Percentiles rank a stretch among this genome's conserved stretches.
These are phyloP conservation scores for Chamaea fasciata DNA, from an alignment of 2,113 vertebrate species.

Conservation along the genomic window DNA sequence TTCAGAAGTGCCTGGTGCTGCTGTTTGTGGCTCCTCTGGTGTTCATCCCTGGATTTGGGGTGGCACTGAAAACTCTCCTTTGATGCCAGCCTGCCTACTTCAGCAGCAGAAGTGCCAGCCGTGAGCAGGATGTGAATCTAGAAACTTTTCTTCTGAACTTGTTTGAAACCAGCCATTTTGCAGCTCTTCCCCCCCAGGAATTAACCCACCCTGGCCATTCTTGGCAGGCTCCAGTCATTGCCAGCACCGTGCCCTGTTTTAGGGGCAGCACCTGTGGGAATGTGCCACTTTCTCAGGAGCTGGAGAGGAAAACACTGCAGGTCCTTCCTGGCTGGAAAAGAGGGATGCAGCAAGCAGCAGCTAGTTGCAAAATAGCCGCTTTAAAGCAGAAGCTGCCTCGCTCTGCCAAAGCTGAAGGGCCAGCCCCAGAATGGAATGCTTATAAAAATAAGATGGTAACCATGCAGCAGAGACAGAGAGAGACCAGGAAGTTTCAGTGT, in stretches of 20 bases:
- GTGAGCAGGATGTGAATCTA: neutral
- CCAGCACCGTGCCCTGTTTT: neutral
- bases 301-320: neutral
- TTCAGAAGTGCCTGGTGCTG: neutral
- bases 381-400: slow-evolving; percentile 52
- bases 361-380: slow-evolving; percentile 45
- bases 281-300: neutral
- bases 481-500: slow-evolving; percentile 62
- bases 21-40: neutral
- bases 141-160: neutral
- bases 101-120: neutral
- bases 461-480: slow-evolving; percentile 40
- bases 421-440: slow-evolving; percentile 55
- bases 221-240: accelerated
- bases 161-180: neutral
- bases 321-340: slow-evolving; percentile 7
- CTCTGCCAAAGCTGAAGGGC: slow-evolving; percentile 40
- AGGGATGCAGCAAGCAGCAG: slow-evolving; percentile 40
- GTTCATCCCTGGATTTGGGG: neutral
- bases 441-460: slow-evolving; percentile 66
- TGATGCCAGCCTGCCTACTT: neutral
- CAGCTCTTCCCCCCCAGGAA: neutral
- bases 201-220: neutral
- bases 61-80: neutral
- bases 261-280: neutral